These are phyloP conservation scores for Andricus grossulariae DNA, from an alignment of 1,140 invertebrate species.

Conservation along the genomic window DNA sequence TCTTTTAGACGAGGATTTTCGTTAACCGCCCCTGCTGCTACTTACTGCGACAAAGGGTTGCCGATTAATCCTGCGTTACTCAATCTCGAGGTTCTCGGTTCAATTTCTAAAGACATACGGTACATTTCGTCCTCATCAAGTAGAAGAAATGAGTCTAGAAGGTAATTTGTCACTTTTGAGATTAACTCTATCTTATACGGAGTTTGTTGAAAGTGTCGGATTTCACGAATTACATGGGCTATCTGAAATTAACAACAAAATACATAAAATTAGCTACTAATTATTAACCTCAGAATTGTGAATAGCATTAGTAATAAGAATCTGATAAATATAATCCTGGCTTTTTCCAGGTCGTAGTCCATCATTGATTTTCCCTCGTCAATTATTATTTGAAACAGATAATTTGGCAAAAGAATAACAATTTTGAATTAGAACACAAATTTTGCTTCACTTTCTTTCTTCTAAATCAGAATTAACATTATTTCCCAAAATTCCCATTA, in stretches of 20 bases:
- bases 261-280: neutral
- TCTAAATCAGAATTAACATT: no score
- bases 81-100: conserved; percentile 84
- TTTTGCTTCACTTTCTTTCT: no score
- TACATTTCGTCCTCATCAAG: conserved; percentile 91
- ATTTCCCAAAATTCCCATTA: no score
- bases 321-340: no score
- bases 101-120: conserved; percentile 87
- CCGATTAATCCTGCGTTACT: conserved; percentile 70
- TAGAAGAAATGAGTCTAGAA: conserved; percentile 86
- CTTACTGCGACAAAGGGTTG: conserved; percentile 45
- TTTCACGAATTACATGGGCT: conserved; percentile 94
- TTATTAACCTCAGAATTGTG: neutral
- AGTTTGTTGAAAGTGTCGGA: conserved; percentile 93
- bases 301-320: no score
- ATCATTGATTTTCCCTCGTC: no score
- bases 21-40: no score
- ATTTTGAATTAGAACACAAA: no score
- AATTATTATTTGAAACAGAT: no score
- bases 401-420: no score
- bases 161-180: conserved; percentile 87
- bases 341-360: no score
- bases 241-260: conserved; percentile 80
- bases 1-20: no score
- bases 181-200: conserved; percentile 94